Percentiles rank a stretch among this genome's conserved stretches.
phyloP scores from a whole-genome alignment of 30 jellyfish, hydroid and myxozoan species.

The Aurelia aurita complex sp. Pacific region DNA sequence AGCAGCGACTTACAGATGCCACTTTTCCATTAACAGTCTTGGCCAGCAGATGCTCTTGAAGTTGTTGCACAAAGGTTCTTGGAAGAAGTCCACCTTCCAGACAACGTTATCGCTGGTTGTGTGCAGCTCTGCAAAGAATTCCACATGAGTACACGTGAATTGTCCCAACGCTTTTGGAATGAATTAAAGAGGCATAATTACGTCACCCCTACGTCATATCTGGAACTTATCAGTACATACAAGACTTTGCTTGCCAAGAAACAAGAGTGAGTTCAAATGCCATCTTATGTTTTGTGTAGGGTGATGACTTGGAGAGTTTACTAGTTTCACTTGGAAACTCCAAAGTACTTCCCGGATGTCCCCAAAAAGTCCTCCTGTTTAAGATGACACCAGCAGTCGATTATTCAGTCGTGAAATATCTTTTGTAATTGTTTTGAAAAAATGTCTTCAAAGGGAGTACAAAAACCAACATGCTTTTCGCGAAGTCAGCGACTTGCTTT shows the following conservation, averaged over 20 bases:
- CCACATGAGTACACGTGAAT: conserved; percentile 93
- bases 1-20: too few relatives aligned
- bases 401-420: too few relatives aligned
- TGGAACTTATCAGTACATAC: conserved; percentile 96
- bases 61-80: conserved; percentile 99
- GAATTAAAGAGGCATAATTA: conserved; percentile 96
- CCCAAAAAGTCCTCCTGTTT: too few relatives aligned
- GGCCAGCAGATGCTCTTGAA: conserved; percentile 99
- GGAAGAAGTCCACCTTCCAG: conserved; percentile 91
- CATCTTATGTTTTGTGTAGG: not conserved
- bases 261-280: conserved; percentile 86
- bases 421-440: too few relatives aligned
- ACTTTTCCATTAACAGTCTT: conserved; percentile 51
- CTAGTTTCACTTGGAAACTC: too few relatives aligned
- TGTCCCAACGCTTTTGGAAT: conserved; percentile 87
- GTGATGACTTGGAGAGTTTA: not conserved
- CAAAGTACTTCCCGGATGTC: too few relatives aligned
- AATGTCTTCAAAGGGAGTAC: too few relatives aligned
- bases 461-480: too few relatives aligned
- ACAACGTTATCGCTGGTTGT: conserved; percentile 85
- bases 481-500: too few relatives aligned
- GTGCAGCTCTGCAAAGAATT: conserved; percentile 94
- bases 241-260: conserved; percentile 83
- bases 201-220: conserved; percentile 99
- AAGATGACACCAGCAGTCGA: too few relatives aligned